Percentiles rank a stretch among this genome's conserved stretches.
Evolutionary conservation across 2,113 vertebrate species (phyloP).

Genomic region (Neodontobutis hainanensis): DNA sequence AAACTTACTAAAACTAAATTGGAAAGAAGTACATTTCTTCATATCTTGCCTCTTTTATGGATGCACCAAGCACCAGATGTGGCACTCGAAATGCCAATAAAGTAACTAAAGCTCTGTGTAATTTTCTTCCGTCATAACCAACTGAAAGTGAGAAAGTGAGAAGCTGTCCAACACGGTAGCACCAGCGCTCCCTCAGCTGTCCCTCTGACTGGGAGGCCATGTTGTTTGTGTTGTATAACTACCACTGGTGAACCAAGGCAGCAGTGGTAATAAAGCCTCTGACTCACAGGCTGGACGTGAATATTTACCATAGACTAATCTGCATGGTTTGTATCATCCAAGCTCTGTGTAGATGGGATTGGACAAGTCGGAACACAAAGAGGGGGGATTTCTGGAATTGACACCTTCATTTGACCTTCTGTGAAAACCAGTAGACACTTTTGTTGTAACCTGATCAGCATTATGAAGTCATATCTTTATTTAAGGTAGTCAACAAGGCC

Average conservation of each 20-base stretch:
- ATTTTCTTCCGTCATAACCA: slow-evolving; percentile 49
- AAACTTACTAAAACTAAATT: no score
- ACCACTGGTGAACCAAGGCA: slow-evolving; percentile 52
- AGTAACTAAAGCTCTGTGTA: slow-evolving; percentile 48
- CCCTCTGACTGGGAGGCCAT: slow-evolving; percentile 55
- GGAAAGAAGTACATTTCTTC: background rate
- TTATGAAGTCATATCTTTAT: slow-evolving; percentile 81
- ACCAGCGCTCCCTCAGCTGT: slow-evolving; percentile 52
- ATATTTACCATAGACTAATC: slow-evolving; percentile 72
- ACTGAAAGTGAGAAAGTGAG: slow-evolving; percentile 68
- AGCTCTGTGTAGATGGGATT: slow-evolving; percentile 49
- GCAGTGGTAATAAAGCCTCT: slow-evolving; percentile 50
- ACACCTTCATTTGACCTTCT: slow-evolving; percentile 74
- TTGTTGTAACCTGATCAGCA: slow-evolving; percentile 78
- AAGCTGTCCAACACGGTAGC: slow-evolving; percentile 65
- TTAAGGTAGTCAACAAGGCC: slow-evolving; percentile 77
- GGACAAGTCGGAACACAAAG: slow-evolving; percentile 54
- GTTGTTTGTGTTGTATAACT: slow-evolving; percentile 68
- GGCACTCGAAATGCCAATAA: slow-evolving; percentile 24
- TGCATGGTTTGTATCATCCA: slow-evolving; percentile 66
- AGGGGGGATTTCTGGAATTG: slow-evolving; percentile 7
- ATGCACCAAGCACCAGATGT: slow-evolving; percentile 41
- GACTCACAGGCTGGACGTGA: slow-evolving; percentile 56
- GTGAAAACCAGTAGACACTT: slow-evolving; percentile 76
- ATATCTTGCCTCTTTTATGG: slow-evolving; percentile 14